These are phyloP conservation scores for Vanessa atalanta DNA, from an alignment of 1,140 invertebrate species.

Conservation along the genomic window DNA sequence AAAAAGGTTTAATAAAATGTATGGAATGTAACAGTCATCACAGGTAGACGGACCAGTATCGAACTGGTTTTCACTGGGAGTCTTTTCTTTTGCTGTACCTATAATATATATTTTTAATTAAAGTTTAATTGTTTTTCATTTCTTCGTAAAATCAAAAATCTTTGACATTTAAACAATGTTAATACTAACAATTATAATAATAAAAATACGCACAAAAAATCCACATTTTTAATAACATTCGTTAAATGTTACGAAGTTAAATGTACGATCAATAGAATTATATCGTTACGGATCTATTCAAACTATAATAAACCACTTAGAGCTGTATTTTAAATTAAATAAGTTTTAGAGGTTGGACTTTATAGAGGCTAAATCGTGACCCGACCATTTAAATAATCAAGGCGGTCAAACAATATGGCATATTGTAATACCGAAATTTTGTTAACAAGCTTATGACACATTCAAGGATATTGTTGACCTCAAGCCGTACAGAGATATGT, in stretches of 20 bases:
- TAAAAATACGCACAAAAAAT: background rate
- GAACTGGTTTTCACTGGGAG: slow-evolving; percentile 22
- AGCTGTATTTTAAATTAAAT: slow-evolving; percentile 21
- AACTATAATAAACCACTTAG: slow-evolving; percentile 15
- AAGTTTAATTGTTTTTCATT: slow-evolving; percentile 13
- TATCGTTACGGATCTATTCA: slow-evolving; percentile 19
- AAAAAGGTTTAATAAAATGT: slow-evolving; percentile 29
- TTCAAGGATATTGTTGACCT: slow-evolving; percentile 53
- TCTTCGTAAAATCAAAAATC: background rate
- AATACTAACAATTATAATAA: background rate
- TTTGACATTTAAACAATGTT: background rate
- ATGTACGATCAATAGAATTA: slow-evolving; percentile 1
- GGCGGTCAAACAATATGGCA: slow-evolving; percentile 50
- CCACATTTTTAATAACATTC: background rate
- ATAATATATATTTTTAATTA: slow-evolving; percentile 19
- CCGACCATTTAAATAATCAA: slow-evolving; percentile 54
- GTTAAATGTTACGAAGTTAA: background rate
- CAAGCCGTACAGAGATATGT: slow-evolving; percentile 25
- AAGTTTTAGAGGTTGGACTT: slow-evolving; percentile 25
- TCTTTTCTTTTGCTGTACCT: slow-evolving; percentile 12
- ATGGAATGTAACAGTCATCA: slow-evolving; percentile 30
- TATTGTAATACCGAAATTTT: slow-evolving; percentile 41
- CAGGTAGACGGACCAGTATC: slow-evolving; percentile 28
- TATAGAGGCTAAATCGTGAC: slow-evolving; percentile 54
- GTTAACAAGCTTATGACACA: slow-evolving; percentile 52